Evolutionary conservation across 2,113 vertebrate genomes (phyloP).

Genomic region (Fukomys damarensis): DNA sequence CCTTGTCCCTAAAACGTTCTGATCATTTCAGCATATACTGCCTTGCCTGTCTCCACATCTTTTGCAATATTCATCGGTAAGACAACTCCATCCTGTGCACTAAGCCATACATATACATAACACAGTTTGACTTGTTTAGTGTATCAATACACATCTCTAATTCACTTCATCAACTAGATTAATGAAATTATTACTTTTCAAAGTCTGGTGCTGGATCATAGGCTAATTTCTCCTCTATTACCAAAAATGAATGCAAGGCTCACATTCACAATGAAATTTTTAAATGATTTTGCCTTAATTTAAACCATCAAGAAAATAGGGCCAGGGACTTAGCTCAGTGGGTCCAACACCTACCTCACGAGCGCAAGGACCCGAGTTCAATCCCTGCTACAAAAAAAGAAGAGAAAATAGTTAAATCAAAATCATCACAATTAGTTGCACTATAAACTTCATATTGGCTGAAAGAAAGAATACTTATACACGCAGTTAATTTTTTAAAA

Average conservation of each 20-base stretch:
- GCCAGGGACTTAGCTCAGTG: too few species aligned
- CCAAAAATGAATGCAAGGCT: background rate
- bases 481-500: background rate
- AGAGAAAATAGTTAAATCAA: constrained; percentile 46
- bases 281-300: constrained; percentile 48
- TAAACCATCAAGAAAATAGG: background rate
- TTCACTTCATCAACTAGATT: background rate
- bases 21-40: background rate
- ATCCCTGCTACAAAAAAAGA: background rate
- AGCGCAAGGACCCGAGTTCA: too few species aligned
- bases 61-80: background rate
- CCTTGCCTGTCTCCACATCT: background rate
- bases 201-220: background rate
- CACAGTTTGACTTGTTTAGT: background rate
- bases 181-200: background rate
- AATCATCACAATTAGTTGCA: background rate
- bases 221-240: background rate
- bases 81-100: background rate
- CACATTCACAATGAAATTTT: background rate
- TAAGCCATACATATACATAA: background rate
- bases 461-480: constrained; percentile 8
- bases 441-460: background rate
- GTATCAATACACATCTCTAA: background rate
- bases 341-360: too few species aligned
- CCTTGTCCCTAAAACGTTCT: background rate